Evolutionary conservation across 2,888 invertebrate genomes (phyloP).

Genomic region (Allolobophora icterica): DNA sequence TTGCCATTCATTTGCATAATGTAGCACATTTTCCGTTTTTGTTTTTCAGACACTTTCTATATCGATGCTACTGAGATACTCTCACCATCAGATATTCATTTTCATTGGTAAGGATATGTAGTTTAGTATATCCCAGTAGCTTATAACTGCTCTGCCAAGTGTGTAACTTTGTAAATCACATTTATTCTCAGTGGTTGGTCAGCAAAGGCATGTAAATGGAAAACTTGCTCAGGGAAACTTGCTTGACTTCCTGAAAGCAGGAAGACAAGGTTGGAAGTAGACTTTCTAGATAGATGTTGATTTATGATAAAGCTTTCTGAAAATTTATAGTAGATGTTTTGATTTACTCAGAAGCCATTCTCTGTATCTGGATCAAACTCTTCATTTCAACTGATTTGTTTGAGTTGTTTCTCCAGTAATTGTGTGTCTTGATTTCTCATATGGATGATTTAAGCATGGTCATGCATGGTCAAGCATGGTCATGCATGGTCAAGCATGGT

Average conservation of each 20-base stretch:
- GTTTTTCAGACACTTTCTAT: constrained; percentile 92
- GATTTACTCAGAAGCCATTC: too few relatives aligned
- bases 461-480: too few relatives aligned
- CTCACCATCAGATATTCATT: constrained; percentile 98
- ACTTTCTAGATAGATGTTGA: not conserved
- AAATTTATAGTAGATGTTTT: too few relatives aligned
- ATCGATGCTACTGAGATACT: constrained; percentile 95
- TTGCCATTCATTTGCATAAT: not conserved
- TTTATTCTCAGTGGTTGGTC: not conserved
- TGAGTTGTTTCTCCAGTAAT: too few relatives aligned
- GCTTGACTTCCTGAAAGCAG: not conserved
- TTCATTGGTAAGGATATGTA: constrained; percentile 83
- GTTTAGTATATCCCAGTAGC: not conserved
- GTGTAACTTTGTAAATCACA: not conserved
- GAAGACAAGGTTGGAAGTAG: not conserved
- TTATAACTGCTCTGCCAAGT: not conserved
- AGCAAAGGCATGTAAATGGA: not conserved
- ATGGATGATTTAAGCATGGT: too few relatives aligned
- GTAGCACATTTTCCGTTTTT: not conserved
- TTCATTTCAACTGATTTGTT: not conserved
- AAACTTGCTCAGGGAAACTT: not conserved
- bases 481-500: too few relatives aligned
- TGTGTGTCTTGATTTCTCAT: too few relatives aligned
- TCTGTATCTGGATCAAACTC: not conserved
- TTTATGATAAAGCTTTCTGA: too few relatives aligned